These are phyloP conservation scores for Cassiopea xamachana DNA, from an alignment of 30 jellyfish, hydroid and myxozoan species.

Conservation along the genomic window DNA sequence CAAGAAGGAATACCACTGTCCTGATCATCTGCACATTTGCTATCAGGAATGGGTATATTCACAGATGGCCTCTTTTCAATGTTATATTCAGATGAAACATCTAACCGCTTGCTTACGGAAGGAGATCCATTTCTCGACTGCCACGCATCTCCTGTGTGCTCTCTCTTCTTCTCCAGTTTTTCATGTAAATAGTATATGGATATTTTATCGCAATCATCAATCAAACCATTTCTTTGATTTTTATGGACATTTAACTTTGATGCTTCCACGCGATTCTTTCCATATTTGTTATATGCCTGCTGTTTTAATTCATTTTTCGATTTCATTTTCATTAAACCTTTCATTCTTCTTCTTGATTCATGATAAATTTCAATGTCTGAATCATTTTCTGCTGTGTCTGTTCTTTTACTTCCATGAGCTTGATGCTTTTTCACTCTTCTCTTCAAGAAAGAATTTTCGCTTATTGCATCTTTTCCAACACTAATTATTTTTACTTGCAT, in stretches of 20 bases:
- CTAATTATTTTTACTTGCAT: not conserved
- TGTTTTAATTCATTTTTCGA: constrained; percentile 27
- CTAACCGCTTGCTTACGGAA: not conserved
- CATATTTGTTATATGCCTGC: not conserved
- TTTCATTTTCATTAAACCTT: not conserved
- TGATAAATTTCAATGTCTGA: constrained; percentile 47
- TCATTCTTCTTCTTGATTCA: constrained; percentile 15
- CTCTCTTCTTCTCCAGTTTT: not conserved
- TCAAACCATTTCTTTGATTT: not conserved
- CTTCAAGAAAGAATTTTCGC: not conserved
- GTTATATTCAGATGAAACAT: not conserved
- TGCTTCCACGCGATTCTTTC: not conserved
- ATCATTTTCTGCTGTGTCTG: not conserved
- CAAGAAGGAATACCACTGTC: constrained; percentile 71
- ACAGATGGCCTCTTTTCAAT: not conserved
- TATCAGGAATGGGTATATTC: not conserved
- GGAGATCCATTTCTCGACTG: not conserved
- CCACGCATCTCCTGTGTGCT: not conserved
- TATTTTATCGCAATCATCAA: constrained; percentile 32
- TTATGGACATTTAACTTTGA: not conserved
- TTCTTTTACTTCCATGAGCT: not conserved
- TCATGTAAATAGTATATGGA: constrained; percentile 46
- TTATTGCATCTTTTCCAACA: not conserved
- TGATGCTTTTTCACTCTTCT: constrained; percentile 3
- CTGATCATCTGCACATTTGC: constrained; percentile 35